Evolutionary conservation across 37 sponge, comb jelly and placozoan species (phyloP).

Genomic region (Dysidea cf. avara): DNA sequence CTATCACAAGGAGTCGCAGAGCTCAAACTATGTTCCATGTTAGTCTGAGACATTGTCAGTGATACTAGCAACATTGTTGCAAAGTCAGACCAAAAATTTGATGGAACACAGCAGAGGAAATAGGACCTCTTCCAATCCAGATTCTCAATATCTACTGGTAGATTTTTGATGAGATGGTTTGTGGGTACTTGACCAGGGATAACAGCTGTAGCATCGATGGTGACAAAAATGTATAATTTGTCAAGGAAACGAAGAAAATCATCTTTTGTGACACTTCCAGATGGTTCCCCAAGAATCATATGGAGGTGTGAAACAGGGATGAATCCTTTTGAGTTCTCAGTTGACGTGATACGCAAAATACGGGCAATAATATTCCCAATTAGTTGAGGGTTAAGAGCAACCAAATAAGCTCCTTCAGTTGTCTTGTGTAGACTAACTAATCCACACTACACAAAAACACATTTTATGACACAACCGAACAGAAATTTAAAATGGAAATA

Average conservation of each 20-base stretch:
- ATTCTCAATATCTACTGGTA: conserved; percentile 15
- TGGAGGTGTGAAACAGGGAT: conserved; percentile 36
- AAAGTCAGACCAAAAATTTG: conserved; percentile 29
- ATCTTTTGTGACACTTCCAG: not conserved
- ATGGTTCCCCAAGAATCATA: conserved; percentile 20
- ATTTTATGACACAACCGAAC: not conserved
- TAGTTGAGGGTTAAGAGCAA: conserved; percentile 48
- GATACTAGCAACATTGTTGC: conserved; percentile 12
- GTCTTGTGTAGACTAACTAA: conserved; percentile 10
- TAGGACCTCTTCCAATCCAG: conserved; percentile 41
- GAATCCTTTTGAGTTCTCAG: not conserved
- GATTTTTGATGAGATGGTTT: not conserved
- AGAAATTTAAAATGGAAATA: not conserved
- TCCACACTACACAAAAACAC: conserved; percentile 28
- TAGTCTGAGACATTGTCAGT: not conserved
- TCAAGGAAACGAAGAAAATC: conserved; percentile 42
- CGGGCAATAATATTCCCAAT: conserved; percentile 42
- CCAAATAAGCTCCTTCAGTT: not conserved
- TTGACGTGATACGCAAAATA: conserved; percentile 7
- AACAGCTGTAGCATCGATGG: conserved; percentile 24
- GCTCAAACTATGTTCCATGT: not conserved
- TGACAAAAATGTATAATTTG: conserved; percentile 28
- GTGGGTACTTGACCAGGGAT: conserved; percentile 31
- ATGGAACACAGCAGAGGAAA: conserved; percentile 37
- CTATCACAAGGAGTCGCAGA: not conserved